phyloP scores from a whole-genome alignment of 64 coral and sea anemone species.

The Cladopsammia gracilis region DNA sequence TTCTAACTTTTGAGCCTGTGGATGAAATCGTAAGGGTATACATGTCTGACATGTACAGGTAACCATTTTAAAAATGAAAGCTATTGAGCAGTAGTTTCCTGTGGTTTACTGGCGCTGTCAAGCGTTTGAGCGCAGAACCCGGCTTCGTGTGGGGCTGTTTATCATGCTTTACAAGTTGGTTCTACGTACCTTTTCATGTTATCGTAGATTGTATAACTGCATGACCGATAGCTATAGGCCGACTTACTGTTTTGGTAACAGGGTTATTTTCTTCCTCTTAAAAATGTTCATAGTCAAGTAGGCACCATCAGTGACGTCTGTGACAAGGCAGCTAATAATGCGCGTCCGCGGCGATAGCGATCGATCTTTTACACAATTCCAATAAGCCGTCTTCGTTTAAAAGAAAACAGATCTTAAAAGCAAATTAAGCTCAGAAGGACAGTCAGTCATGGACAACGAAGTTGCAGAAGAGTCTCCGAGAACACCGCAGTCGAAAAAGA shows the following conservation, averaged over 20 bases:
- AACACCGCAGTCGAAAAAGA: conserved; percentile 31
- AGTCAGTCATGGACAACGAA: conserved; percentile 8
- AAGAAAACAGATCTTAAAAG: conserved; percentile 36
- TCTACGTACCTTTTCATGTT: neutral
- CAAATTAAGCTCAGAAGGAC: neutral
- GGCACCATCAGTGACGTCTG: conserved; percentile 32
- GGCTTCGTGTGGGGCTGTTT: no score
- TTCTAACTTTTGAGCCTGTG: no score
- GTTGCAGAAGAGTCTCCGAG: neutral
- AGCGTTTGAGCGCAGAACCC: no score
- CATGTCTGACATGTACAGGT: no score
- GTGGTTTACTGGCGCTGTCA: no score
- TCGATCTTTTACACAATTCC: conserved; percentile 2
- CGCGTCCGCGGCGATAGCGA: conserved; percentile 21
- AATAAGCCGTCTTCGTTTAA: conserved; percentile 23
- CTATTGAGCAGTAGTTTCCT: no score
- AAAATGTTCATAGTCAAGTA: neutral
- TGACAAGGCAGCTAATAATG: conserved; percentile 26
- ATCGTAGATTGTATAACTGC: neutral
- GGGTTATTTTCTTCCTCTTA: conserved; percentile 17
- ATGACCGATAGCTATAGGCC: neutral
- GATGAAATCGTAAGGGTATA: no score
- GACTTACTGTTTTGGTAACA: neutral
- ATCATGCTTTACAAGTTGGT: no score
- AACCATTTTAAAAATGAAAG: no score